Evolutionary conservation across 35 echinoderm and acorn worm species (phyloP).

Genomic region (Holothuria glaberrima): DNA sequence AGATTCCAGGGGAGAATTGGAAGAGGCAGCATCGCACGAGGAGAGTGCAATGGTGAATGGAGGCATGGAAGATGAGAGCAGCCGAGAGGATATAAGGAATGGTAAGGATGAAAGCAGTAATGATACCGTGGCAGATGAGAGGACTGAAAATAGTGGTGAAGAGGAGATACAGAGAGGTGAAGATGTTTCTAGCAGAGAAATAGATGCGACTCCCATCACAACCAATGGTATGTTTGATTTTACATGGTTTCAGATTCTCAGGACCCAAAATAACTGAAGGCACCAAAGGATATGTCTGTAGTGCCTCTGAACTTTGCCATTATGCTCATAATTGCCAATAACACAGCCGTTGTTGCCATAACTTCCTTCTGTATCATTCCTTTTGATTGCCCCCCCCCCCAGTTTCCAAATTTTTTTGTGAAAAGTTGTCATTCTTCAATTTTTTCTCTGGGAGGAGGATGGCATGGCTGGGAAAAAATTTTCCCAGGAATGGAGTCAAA

Average conservation of each 20-base stretch:
- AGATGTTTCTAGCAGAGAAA: background rate
- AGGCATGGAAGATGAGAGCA: background rate
- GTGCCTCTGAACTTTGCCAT: too few relatives aligned
- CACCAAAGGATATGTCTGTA: too few relatives aligned
- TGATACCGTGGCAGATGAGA: background rate
- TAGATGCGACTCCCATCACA: background rate
- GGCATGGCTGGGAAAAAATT: too few relatives aligned
- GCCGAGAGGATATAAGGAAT: background rate
- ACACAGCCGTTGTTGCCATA: too few relatives aligned
- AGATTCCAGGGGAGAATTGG: background rate
- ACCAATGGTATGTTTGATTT: background rate
- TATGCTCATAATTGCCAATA: too few relatives aligned
- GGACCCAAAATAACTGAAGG: too few relatives aligned
- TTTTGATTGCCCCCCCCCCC: too few relatives aligned
- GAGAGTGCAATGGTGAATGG: conserved; percentile 13
- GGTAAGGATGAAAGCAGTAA: conserved; percentile 27
- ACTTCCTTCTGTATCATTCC: too few relatives aligned
- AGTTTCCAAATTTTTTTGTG: too few relatives aligned
- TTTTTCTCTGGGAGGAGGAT: too few relatives aligned
- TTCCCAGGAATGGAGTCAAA: too few relatives aligned
- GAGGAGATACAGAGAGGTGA: background rate
- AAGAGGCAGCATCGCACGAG: background rate
- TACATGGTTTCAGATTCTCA: background rate
- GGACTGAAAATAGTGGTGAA: background rate
- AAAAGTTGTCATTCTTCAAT: too few relatives aligned